Percentiles rank a stretch among this genome's conserved stretches.
These are phyloP conservation scores for Malurus alboscapulatus DNA, from an alignment of 2,113 vertebrate species.

Conservation along the genomic window DNA sequence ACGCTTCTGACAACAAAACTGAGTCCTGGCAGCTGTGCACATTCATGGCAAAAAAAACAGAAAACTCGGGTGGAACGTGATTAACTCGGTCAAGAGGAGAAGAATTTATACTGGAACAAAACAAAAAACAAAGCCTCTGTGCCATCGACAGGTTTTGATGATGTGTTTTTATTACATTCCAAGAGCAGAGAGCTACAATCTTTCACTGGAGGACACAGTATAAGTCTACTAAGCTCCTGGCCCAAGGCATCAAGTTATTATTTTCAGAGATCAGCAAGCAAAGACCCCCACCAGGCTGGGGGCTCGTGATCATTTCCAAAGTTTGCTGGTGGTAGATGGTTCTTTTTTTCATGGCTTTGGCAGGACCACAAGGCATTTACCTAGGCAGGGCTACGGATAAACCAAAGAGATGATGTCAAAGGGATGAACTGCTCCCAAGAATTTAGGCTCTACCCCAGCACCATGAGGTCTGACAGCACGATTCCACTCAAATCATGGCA, in stretches of 20 bases:
- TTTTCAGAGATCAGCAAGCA: conserved; percentile 40
- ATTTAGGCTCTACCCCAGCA: conserved; percentile 54
- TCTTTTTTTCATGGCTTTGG: conserved; percentile 40
- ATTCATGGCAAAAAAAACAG: not conserved
- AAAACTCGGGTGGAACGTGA: not conserved
- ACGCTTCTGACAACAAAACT: not conserved
- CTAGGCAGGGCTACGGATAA: not conserved
- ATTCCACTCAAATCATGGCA: conserved; percentile 19
- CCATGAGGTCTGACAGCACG: conserved; percentile 51
- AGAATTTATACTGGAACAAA: conserved; percentile 1
- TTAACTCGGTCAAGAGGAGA: conserved; percentile 30
- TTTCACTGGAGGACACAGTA: conserved; percentile 64
- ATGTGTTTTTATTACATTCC: conserved; percentile 64
- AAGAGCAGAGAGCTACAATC: conserved; percentile 66
- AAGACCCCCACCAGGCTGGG: not conserved
- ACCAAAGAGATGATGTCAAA: conserved; percentile 41
- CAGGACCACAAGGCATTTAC: conserved; percentile 28
- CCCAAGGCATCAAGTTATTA: conserved; percentile 53
- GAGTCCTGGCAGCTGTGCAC: conserved; percentile 36
- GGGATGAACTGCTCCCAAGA: conserved; percentile 38
- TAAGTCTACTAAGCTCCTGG: conserved; percentile 61
- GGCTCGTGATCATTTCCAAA: not conserved
- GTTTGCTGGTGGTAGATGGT: conserved; percentile 42
- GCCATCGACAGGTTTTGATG: conserved; percentile 60
- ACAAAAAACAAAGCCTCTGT: conserved; percentile 38